A percentile compares a stretch with the other conserved stretches of the same genome.
Conservation (phyloP, 2,113 vertebrate species). For the Myocastor coypus region DNA sequence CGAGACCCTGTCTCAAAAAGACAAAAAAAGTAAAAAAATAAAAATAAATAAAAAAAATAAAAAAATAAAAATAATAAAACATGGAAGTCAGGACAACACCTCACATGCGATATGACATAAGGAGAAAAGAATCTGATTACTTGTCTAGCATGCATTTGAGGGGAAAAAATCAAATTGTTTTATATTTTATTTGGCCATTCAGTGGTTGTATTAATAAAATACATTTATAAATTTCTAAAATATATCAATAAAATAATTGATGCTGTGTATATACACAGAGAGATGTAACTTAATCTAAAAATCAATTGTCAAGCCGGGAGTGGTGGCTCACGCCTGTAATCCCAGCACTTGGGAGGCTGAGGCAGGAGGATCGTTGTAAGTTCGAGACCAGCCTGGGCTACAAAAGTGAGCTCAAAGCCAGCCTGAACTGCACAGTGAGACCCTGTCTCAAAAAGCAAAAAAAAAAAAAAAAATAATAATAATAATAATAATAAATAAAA, state of each 20-base stretch:
- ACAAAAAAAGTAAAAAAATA: too few species aligned
- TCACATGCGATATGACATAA: not conserved
- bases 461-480: too few species aligned
- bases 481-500: too few species aligned
- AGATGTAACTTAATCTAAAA: not conserved
- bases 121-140: not conserved
- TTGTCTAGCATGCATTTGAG: not conserved
- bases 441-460: too few species aligned
- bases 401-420: too few species aligned
- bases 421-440: too few species aligned
- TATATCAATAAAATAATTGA: not conserved
- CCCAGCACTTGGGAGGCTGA: too few species aligned
- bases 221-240: not conserved
- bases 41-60: too few species aligned
- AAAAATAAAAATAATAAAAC: not conserved
- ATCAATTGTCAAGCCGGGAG: not conserved
- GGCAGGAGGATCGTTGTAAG: too few species aligned
- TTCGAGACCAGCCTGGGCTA: too few species aligned
- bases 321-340: too few species aligned
- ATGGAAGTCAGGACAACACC: not conserved
- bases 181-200: not conserved
- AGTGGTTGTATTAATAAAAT: not conserved
- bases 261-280: not conserved
- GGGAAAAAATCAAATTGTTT: not conserved
- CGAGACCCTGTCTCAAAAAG: too few species aligned